A percentile compares a stretch with the other conserved stretches of the same genome.
These are phyloP conservation scores for Falcaria lacertinaria DNA, from an alignment of 2,888 invertebrate genomes.

Conservation along the genomic window DNA sequence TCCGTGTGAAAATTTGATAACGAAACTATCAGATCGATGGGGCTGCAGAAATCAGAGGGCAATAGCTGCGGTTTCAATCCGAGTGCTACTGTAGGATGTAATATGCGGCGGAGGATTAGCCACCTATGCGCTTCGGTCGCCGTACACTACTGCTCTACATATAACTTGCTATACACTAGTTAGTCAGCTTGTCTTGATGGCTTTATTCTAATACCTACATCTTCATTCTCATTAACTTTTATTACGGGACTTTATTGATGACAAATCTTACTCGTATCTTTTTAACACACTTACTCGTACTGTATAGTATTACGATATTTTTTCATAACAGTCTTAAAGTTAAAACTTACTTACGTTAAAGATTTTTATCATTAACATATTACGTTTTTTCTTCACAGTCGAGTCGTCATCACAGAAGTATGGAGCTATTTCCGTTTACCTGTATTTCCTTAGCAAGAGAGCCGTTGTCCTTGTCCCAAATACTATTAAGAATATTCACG, in stretches of 20 bases:
- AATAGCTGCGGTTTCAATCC: slow-evolving; percentile 71
- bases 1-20: slow-evolving; percentile 79
- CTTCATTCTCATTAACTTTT: too few species aligned
- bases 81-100: slow-evolving; percentile 74
- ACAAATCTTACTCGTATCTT: too few species aligned
- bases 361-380: too few species aligned
- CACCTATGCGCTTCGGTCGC: slow-evolving; percentile 20
- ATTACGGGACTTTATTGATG: too few species aligned
- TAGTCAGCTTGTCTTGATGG: too few species aligned
- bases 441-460: slow-evolving; percentile 7
- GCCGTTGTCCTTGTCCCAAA: slow-evolving; percentile 27
- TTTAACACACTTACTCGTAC: too few species aligned
- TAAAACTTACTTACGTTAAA: too few species aligned
- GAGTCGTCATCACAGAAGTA: slow-evolving; percentile 1
- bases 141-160: not conserved
- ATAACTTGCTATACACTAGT: not conserved
- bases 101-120: slow-evolving; percentile 66
- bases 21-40: slow-evolving; percentile 75
- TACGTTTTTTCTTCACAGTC: too few species aligned
- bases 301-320: too few species aligned
- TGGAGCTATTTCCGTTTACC: not conserved
- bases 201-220: too few species aligned
- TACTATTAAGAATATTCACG: slow-evolving; percentile 32
- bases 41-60: slow-evolving; percentile 68
- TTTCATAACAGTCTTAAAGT: too few species aligned